Conservation (phyloP, 2,113 vertebrate genomes). For the Rhea americana region DNA sequence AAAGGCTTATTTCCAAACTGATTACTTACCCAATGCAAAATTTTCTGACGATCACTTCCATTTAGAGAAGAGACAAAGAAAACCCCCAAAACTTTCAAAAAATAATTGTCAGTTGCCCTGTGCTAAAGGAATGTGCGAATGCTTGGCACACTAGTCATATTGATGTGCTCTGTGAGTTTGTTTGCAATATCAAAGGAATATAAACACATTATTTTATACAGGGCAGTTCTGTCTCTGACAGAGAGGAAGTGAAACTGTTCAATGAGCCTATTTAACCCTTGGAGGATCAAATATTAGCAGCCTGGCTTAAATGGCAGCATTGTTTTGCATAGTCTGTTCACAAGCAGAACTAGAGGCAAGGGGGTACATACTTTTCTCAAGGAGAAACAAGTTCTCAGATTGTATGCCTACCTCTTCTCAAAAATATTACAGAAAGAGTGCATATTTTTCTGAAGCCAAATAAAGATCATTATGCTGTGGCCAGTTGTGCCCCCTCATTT, state of each 20-base stretch:
- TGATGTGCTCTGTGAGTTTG: neutral
- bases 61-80: neutral
- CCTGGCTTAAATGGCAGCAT: neutral
- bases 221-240: neutral
- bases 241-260: slow-evolving; percentile 34
- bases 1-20: neutral
- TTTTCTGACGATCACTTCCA: slow-evolving; percentile 11
- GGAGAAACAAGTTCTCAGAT: neutral
- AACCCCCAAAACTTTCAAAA: neutral
- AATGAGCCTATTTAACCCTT: slow-evolving; percentile 18
- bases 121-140: neutral
- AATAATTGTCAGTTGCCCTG: neutral
- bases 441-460: neutral
- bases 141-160: neutral
- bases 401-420: neutral
- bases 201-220: slow-evolving; percentile 45
- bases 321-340: neutral
- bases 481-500: neutral
- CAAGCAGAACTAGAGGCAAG: neutral
- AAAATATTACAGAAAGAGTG: neutral
- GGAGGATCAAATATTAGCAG: neutral
- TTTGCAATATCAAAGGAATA: slow-evolving; percentile 29
- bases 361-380: neutral
- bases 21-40: slow-evolving; percentile 2
- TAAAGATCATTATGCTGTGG: neutral